Evolutionary conservation across 2,888 invertebrate genomes (phyloP).

Genomic region (Chorisops tibialis): DNA sequence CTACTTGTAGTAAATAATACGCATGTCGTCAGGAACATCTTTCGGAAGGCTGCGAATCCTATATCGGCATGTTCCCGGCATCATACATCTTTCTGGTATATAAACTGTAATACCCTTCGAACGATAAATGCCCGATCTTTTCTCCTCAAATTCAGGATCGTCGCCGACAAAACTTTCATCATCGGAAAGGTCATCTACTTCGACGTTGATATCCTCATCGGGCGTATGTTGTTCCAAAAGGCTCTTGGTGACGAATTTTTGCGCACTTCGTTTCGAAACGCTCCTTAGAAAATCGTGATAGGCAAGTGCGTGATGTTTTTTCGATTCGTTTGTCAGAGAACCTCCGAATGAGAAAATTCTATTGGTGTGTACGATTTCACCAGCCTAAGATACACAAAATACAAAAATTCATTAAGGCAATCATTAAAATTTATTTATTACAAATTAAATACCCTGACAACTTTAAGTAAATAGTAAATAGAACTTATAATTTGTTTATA

Average conservation of each 20-base stretch:
- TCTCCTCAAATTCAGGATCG: not conserved
- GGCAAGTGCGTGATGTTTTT: not conserved
- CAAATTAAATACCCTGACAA: not conserved
- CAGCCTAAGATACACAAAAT: too few species aligned
- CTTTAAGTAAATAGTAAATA: not conserved
- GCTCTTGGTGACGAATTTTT: not conserved
- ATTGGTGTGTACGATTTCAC: not conserved
- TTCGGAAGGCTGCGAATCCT: not conserved
- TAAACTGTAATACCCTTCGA: conserved; percentile 18
- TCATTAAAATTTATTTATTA: too few species aligned
- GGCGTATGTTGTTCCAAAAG: not conserved
- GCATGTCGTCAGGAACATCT: conserved; percentile 18
- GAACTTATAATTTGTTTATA: not conserved
- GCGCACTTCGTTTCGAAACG: not conserved
- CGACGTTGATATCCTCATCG: not conserved
- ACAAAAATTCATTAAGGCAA: too few species aligned
- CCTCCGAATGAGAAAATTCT: not conserved
- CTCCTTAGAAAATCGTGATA: too few species aligned
- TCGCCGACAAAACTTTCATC: not conserved
- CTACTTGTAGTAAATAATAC: conserved; percentile 15
- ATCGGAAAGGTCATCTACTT: not conserved
- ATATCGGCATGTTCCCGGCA: conserved; percentile 3
- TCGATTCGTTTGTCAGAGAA: not conserved
- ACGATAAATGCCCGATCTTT: conserved; percentile 15
- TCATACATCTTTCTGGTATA: conserved; percentile 13